Percentiles rank a stretch among this genome's conserved stretches.
These are phyloP conservation scores for Micrastur ruficollis DNA, from an alignment of 2,797 vertebrate genomes.

Conservation along the genomic window DNA sequence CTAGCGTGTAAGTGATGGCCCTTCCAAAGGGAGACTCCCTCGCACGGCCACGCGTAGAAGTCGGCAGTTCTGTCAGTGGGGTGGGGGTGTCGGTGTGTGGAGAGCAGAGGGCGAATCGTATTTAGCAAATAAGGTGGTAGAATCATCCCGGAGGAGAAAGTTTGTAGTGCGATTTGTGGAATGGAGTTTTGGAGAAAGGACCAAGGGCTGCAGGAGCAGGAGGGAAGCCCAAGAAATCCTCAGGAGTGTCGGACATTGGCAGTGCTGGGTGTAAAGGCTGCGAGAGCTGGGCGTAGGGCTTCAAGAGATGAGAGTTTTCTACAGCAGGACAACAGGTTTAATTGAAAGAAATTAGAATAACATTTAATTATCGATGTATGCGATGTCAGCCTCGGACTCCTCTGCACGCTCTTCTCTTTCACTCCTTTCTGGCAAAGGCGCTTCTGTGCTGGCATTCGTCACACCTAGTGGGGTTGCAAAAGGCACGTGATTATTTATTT, in stretches of 20 bases:
- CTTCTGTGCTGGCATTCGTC: not conserved
- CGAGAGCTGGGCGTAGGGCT: not conserved
- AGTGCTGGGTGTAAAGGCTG: not conserved
- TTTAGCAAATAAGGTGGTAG: not conserved
- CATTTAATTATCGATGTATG: slow-evolving; percentile 31
- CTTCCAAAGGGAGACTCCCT: not conserved
- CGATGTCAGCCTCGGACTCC: not conserved
- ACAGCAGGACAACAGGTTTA: not conserved
- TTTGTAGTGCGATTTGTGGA: not conserved
- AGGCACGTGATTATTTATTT: not conserved
- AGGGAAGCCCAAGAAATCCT: not conserved
- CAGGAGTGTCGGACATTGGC: not conserved
- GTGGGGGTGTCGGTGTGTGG: not conserved
- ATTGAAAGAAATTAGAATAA: not conserved
- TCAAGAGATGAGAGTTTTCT: not conserved
- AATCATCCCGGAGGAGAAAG: not conserved
- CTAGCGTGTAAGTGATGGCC: not conserved
- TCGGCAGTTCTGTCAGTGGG: not conserved
- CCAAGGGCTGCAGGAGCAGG: accelerated
- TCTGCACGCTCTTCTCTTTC: not conserved
- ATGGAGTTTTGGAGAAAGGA: not conserved
- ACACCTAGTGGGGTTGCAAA: slow-evolving; percentile 13
- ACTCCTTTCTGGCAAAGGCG: not conserved
- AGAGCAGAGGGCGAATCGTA: not conserved
- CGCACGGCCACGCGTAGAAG: not conserved